A percentile compares a stretch with the other conserved stretches of the same genome.
phyloP scores from a whole-genome alignment of 1,140 invertebrate species.

The Sarcophaga peregrina region DNA sequence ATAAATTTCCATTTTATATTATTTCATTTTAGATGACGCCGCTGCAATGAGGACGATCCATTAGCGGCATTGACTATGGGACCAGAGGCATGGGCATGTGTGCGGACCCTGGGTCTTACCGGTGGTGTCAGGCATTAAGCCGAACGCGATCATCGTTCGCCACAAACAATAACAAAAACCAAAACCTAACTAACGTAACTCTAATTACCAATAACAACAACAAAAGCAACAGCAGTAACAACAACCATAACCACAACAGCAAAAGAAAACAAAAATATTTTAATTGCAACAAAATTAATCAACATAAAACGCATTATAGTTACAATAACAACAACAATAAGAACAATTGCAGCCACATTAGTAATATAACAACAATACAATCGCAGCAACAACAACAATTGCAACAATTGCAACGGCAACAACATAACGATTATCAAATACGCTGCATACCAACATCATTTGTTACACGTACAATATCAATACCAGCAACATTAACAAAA shows the following conservation, averaged over 20 bases:
- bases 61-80: slow-evolving; percentile 82
- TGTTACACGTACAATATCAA: slow-evolving; percentile 19
- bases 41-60: slow-evolving; percentile 76
- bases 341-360: slow-evolving; percentile 33
- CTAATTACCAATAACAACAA: slow-evolving; percentile 43
- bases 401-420: no score
- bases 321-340: not conserved
- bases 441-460: slow-evolving; percentile 41
- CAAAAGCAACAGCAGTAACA: slow-evolving; percentile 43
- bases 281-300: slow-evolving; percentile 33
- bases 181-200: slow-evolving; percentile 45
- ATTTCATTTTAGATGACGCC: slow-evolving; percentile 72
- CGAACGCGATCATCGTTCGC: slow-evolving; percentile 62
- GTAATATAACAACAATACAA: slow-evolving; percentile 14
- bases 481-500: slow-evolving; percentile 29
- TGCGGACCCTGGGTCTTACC: slow-evolving; percentile 77
- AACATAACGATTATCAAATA: slow-evolving; percentile 47
- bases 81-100: slow-evolving; percentile 84
- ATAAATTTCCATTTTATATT: slow-evolving; percentile 1
- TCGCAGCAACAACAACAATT: slow-evolving; percentile 31
- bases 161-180: slow-evolving; percentile 49
- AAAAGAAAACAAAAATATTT: not conserved
- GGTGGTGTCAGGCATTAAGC: slow-evolving; percentile 72
- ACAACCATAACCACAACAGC: not conserved
- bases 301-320: slow-evolving; percentile 34